Percentiles rank a stretch among this genome's conserved stretches.
Conservation (phyloP, 2,888 invertebrate species). For the Uropetala carovei region DNA sequence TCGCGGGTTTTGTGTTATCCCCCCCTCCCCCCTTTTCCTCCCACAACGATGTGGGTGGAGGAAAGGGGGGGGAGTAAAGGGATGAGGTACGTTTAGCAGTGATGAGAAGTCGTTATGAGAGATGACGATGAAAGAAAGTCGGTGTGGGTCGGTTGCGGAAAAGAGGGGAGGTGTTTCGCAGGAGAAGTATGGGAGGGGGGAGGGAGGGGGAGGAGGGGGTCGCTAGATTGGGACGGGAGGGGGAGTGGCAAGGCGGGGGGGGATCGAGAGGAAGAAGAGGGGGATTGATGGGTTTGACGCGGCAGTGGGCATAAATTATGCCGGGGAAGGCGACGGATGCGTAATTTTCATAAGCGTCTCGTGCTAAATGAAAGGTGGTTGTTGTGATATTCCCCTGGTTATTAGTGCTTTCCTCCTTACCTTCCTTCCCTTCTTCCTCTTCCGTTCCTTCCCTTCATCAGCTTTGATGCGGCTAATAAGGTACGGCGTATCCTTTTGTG, state of each 20-base stretch:
- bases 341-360: slow-evolving; percentile 38
- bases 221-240: not conserved
- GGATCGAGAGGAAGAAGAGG: not conserved
- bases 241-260: not conserved
- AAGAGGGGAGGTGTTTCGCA: not conserved
- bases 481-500: slow-evolving; percentile 31
- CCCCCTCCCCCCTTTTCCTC: too few relatives aligned
- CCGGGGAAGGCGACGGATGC: not conserved
- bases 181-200: not conserved
- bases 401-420: not conserved
- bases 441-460: slow-evolving; percentile 8
- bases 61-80: not conserved
- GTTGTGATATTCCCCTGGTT: slow-evolving; percentile 45
- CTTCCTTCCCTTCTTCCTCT: not conserved
- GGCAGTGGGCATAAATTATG: slow-evolving; percentile 12
- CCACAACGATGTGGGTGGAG: not conserved
- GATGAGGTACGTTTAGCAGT: not conserved
- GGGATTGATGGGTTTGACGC: not conserved
- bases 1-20: not conserved
- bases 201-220: too few relatives aligned
- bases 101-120: slow-evolving; percentile 33
- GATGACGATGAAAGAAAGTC: not conserved
- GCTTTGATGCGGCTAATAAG: slow-evolving; percentile 55
- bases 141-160: not conserved
- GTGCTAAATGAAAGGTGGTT: slow-evolving; percentile 52